These are phyloP conservation scores for Myotis pilosus DNA, from an alignment of 2,797 vertebrate species.

Conservation along the genomic window DNA sequence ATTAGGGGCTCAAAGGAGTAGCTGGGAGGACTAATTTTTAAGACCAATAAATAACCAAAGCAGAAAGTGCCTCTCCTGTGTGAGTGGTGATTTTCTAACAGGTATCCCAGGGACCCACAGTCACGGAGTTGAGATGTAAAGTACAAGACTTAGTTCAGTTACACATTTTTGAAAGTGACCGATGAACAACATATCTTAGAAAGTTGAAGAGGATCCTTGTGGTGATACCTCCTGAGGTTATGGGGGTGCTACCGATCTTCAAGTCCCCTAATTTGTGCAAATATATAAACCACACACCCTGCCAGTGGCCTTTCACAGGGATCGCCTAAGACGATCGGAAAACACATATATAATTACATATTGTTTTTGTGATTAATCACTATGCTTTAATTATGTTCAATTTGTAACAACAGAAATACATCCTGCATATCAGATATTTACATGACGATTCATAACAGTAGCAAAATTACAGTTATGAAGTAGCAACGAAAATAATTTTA, in stretches of 20 bases:
- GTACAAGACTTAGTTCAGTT: not conserved
- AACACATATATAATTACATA: no score
- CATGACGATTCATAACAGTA: no score
- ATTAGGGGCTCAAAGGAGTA: not conserved
- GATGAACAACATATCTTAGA: not conserved
- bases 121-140: not conserved
- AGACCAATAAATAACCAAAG: not conserved
- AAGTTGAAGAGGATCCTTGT: not conserved
- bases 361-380: no score
- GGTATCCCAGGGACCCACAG: not conserved
- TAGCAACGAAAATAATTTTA: no score
- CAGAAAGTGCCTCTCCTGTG: not conserved
- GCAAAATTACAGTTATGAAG: no score
- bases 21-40: not conserved
- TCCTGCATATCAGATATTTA: no score
- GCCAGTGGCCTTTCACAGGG: no score
- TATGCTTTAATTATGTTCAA: no score
- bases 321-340: no score
- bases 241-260: not conserved
- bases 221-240: not conserved
- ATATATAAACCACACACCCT: not conserved
- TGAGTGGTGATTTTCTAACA: not conserved
- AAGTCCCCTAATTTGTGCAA: not conserved
- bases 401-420: no score
- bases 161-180: not conserved